These are phyloP conservation scores for Cyaniris semiargus DNA, from an alignment of 2,888 invertebrate genomes.

Conservation along the genomic window DNA sequence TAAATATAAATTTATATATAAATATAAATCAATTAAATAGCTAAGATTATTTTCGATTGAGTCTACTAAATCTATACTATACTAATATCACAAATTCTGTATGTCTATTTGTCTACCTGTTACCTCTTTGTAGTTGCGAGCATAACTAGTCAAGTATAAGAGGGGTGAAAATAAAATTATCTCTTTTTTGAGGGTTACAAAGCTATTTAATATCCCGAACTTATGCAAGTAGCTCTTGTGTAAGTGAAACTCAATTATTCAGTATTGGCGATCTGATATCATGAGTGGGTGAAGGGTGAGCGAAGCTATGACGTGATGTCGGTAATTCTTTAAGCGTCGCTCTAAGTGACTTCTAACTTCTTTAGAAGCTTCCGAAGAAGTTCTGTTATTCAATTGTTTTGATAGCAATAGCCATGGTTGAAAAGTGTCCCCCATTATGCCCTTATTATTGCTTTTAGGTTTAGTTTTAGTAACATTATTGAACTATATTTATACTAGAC, in stretches of 20 bases:
- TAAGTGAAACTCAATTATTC: slow-evolving; percentile 8
- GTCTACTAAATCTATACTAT: no score
- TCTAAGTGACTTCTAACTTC: slow-evolving; percentile 15
- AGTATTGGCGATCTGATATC: slow-evolving; percentile 21
- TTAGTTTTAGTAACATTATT: no score
- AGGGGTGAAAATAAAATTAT: no score
- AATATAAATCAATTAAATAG: no score
- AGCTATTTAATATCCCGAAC: neutral
- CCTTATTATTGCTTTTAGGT: neutral
- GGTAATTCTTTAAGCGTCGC: slow-evolving; percentile 13
- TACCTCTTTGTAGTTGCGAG: no score
- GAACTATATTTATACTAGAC: no score
- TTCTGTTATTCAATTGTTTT: neutral
- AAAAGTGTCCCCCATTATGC: neutral
- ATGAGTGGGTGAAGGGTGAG: no score
- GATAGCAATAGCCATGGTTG: neutral
- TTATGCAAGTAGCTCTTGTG: neutral
- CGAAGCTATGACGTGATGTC: slow-evolving; percentile 30
- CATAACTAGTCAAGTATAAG: no score
- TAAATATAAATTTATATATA: no score
- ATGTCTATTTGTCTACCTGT: no score
- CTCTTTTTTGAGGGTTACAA: neutral
- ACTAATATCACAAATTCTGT: no score
- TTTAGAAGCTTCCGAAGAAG: neutral
- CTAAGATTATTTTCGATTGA: no score